phyloP scores from a whole-genome alignment of 2,888 invertebrate species.

The Shargacucullia verbasci region DNA sequence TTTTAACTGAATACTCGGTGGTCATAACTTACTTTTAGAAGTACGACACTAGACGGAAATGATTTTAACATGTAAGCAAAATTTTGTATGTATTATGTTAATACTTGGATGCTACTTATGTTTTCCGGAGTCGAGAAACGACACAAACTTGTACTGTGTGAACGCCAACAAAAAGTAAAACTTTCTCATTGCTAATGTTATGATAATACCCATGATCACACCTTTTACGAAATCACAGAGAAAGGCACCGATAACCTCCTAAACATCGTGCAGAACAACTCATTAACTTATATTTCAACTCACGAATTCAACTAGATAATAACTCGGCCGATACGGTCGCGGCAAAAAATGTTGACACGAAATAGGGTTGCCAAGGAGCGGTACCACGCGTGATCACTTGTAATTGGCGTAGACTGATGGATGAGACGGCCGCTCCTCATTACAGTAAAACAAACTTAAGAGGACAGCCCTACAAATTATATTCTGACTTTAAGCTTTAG shows the following conservation, averaged over 20 bases:
- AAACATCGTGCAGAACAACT: slow-evolving; percentile 47
- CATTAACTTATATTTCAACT: slow-evolving; percentile 55
- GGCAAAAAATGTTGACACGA: slow-evolving; percentile 61
- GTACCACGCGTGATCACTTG: slow-evolving; percentile 80
- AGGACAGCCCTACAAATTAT: slow-evolving; percentile 30
- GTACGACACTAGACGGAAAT: slow-evolving; percentile 1
- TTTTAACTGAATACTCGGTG: slow-evolving; percentile 6
- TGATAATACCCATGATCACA: slow-evolving; percentile 18
- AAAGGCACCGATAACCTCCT: slow-evolving; percentile 24
- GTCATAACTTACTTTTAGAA: slow-evolving; percentile 8
- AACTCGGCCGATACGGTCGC: slow-evolving; percentile 51
- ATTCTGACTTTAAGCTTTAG: slow-evolving; percentile 36
- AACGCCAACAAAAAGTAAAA: not conserved
- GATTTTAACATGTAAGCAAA: slow-evolving; percentile 5
- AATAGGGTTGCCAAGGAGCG: slow-evolving; percentile 76
- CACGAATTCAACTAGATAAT: slow-evolving; percentile 61
- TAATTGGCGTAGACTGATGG: slow-evolving; percentile 82
- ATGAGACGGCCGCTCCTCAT: slow-evolving; percentile 72
- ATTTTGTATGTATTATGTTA: too few species aligned
- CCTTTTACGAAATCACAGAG: slow-evolving; percentile 24
- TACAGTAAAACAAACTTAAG: slow-evolving; percentile 63
- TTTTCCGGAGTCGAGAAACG: not conserved
- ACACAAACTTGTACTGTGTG: not conserved
- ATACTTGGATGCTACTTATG: too few species aligned
- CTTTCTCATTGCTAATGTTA: slow-evolving; percentile 12